phyloP scores from a whole-genome alignment of 2,113 vertebrate species.

The Pseudorasbora parva region DNA sequence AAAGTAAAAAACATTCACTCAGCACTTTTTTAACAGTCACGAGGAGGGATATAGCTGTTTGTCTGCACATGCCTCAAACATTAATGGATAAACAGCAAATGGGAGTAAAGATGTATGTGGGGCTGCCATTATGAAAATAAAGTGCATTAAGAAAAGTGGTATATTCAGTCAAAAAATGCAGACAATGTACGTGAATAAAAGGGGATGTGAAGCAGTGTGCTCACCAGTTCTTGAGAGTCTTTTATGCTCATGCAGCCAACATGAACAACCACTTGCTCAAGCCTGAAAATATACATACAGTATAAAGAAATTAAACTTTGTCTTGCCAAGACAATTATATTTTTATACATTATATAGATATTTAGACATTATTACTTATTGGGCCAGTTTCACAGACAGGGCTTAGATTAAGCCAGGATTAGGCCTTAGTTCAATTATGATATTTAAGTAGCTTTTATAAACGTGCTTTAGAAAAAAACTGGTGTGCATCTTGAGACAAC shows the following conservation, averaged over 20 bases:
- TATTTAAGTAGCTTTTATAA: no score
- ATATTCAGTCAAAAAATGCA: background rate
- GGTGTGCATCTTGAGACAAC: no score
- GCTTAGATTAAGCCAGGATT: no score
- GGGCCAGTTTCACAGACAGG: no score
- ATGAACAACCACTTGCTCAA: conserved; percentile 89
- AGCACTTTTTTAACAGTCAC: conserved; percentile 16
- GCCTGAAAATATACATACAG: conserved; percentile 69
- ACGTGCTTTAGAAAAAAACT: no score
- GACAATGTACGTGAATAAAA: background rate
- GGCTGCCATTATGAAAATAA: background rate
- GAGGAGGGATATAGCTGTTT: background rate
- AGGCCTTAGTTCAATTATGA: no score
- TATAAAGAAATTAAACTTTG: background rate
- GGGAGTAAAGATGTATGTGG: background rate
- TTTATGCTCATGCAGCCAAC: conserved; percentile 90
- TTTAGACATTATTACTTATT: background rate
- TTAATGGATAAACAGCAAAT: background rate
- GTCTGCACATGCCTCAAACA: background rate
- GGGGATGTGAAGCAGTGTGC: conserved; percentile 37
- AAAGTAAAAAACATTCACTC: conserved; percentile 41
- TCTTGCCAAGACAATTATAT: no score
- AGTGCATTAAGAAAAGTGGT: background rate
- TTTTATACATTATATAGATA: no score
- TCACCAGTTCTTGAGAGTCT: conserved; percentile 89